Conservation (phyloP, 2,888 invertebrate species). For the Lordiphosa fenestrarum region DNA sequence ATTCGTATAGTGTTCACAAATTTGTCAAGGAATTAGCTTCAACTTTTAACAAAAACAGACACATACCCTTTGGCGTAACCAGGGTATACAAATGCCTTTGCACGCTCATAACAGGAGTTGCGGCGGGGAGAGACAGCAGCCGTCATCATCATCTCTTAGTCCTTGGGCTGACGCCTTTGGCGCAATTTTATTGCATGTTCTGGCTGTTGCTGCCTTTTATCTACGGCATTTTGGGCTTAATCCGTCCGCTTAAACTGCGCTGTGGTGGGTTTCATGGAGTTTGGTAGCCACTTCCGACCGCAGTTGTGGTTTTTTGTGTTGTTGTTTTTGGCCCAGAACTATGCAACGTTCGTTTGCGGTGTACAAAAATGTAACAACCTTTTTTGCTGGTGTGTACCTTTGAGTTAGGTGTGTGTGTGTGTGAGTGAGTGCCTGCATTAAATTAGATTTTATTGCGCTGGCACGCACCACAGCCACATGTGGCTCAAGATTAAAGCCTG, state of each 20-base stretch:
- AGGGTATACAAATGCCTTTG: too few relatives aligned
- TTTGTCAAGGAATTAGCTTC: too few relatives aligned
- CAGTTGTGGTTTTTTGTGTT: slow-evolving; percentile 42
- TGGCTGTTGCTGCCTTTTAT: slow-evolving; percentile 44
- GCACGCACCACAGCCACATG: slow-evolving; percentile 41
- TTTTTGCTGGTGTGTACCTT: slow-evolving; percentile 15
- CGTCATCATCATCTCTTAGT: slow-evolving; percentile 30
- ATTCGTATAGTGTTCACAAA: too few relatives aligned
- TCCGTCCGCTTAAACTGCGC: slow-evolving; percentile 42
- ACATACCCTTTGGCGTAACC: too few relatives aligned
- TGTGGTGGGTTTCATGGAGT: slow-evolving; percentile 30
- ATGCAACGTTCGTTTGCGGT: slow-evolving; percentile 46
- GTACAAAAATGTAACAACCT: slow-evolving; percentile 36
- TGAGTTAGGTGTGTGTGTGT: slow-evolving; percentile 9
- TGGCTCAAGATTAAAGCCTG: slow-evolving; percentile 32
- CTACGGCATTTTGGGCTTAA: slow-evolving; percentile 46
- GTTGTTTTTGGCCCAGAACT: slow-evolving; percentile 49
- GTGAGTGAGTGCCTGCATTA: slow-evolving; percentile 37
- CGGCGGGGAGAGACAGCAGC: slow-evolving; percentile 8
- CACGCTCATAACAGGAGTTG: slow-evolving; percentile 9
- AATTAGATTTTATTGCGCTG: slow-evolving; percentile 62
- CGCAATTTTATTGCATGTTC: slow-evolving; percentile 66
- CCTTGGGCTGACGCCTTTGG: slow-evolving; percentile 23
- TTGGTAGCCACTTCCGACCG: slow-evolving; percentile 56
- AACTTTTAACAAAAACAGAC: too few relatives aligned